A percentile compares a stretch with the other conserved stretches of the same genome.
These are phyloP conservation scores for Galendromus occidentalis DNA, from an alignment of 1,140 invertebrate species.

Conservation along the genomic window DNA sequence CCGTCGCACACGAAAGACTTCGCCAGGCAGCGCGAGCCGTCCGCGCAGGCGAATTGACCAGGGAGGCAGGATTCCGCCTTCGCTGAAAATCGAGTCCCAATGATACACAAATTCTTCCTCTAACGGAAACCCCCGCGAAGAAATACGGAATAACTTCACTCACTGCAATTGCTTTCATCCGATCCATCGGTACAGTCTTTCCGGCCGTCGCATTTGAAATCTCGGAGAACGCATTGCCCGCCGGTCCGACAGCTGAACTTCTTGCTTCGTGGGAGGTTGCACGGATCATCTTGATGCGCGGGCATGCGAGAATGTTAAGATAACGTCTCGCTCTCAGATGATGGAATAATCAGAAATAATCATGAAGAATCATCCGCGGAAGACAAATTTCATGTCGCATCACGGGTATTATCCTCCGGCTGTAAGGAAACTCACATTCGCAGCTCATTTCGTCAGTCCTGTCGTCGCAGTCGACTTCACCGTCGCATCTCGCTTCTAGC, in stretches of 20 bases:
- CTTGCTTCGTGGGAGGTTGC: background rate
- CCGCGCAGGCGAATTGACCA: background rate
- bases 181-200: conserved; percentile 43
- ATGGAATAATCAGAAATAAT: no score
- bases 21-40: background rate
- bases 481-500: background rate
- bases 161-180: conserved; percentile 25
- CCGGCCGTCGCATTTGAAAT: conserved; percentile 58
- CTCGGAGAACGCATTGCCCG: conserved; percentile 50
- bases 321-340: no score
- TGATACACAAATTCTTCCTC: background rate
- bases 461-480: background rate
- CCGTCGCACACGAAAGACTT: background rate
- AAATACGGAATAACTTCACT: background rate
- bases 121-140: background rate
- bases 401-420: no score
- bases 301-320: no score
- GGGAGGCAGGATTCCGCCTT: background rate
- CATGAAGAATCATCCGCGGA: no score
- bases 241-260: conserved; percentile 52
- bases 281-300: no score
- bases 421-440: background rate
- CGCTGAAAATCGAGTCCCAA: background rate
- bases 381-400: no score
- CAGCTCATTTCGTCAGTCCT: background rate